These are phyloP conservation scores for Melanchra persicariae DNA, from an alignment of 2,888 invertebrate genomes.

Conservation along the genomic window DNA sequence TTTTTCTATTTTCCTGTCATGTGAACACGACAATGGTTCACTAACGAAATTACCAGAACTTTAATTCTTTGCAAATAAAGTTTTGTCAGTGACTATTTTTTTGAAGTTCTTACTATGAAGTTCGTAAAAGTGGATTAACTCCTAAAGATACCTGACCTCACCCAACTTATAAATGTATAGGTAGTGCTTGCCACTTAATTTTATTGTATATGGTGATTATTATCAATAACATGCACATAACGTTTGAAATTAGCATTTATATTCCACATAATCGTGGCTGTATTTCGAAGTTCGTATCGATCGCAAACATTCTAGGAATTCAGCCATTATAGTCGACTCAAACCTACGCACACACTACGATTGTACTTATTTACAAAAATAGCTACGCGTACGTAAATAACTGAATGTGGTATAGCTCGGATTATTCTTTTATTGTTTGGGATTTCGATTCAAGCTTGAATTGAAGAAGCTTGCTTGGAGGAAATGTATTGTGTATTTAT, in stretches of 20 bases:
- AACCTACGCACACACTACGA: conserved; percentile 49
- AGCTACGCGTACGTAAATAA: conserved; percentile 35
- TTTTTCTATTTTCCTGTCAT: conserved; percentile 63
- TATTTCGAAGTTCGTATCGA: conserved; percentile 56
- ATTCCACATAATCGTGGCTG: conserved; percentile 49
- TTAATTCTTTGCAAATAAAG: not conserved
- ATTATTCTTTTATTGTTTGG: conserved; percentile 13
- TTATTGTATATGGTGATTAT: conserved; percentile 3
- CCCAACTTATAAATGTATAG: conserved; percentile 32
- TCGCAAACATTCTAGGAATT: conserved; percentile 59
- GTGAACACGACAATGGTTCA: conserved; percentile 34
- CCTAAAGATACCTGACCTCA: conserved; percentile 31
- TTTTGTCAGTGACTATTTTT: not conserved
- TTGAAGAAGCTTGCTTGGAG: not conserved
- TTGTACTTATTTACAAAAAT: conserved; percentile 56
- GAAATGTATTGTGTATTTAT: no score
- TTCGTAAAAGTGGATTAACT: conserved; percentile 5
- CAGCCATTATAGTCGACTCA: conserved; percentile 27
- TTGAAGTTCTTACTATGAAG: not conserved
- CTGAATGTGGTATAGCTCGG: conserved; percentile 12
- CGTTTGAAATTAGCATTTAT: conserved; percentile 31
- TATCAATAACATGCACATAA: conserved; percentile 10
- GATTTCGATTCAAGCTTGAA: not conserved
- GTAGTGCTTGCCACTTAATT: not conserved
- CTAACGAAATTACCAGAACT: conserved; percentile 4